Conservation (phyloP, 2,888 invertebrate species). For the Hoplodrina ambigua region DNA sequence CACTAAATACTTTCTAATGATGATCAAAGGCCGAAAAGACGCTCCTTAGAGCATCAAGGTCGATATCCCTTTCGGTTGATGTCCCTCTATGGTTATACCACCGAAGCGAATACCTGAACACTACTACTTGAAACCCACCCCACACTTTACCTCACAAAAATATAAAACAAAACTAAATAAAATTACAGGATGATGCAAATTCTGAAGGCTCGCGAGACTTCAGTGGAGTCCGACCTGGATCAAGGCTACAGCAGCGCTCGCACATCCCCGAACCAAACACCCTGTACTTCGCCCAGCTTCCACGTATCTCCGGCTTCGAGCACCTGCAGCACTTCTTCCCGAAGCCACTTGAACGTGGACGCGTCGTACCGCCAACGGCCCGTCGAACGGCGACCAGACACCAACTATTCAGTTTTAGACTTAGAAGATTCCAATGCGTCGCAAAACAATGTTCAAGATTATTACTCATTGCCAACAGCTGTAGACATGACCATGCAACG, state of each 20-base stretch:
- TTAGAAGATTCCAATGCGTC: conserved; percentile 69
- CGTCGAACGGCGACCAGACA: conserved; percentile 61
- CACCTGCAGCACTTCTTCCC: conserved; percentile 75
- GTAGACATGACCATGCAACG: conserved; percentile 78
- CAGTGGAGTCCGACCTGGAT: conserved; percentile 77
- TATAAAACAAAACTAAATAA: neutral
- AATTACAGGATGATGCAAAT: conserved; percentile 86
- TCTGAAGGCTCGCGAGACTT: conserved; percentile 78
- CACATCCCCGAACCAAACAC: conserved; percentile 82
- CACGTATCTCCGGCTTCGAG: conserved; percentile 77
- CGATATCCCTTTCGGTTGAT: conserved; percentile 82
- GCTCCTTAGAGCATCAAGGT: conserved; percentile 75
- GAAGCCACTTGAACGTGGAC: conserved; percentile 67
- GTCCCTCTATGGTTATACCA: conserved; percentile 83
- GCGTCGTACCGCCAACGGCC: conserved; percentile 74
- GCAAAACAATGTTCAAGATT: conserved; percentile 68
- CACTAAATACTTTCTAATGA: conserved; percentile 63
- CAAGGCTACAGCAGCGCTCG: conserved; percentile 85
- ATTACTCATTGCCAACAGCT: conserved; percentile 73
- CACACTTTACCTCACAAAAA: neutral
- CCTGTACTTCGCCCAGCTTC: conserved; percentile 78
- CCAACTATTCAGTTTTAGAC: conserved; percentile 74
- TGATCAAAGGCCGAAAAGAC: conserved; percentile 79
- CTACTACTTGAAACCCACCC: neutral
- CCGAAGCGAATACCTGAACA: conserved; percentile 82